A percentile compares a stretch with the other conserved stretches of the same genome.
Evolutionary conservation across 2,797 vertebrate species (phyloP).

Genomic region (Notoglanidium macrostoma): DNA sequence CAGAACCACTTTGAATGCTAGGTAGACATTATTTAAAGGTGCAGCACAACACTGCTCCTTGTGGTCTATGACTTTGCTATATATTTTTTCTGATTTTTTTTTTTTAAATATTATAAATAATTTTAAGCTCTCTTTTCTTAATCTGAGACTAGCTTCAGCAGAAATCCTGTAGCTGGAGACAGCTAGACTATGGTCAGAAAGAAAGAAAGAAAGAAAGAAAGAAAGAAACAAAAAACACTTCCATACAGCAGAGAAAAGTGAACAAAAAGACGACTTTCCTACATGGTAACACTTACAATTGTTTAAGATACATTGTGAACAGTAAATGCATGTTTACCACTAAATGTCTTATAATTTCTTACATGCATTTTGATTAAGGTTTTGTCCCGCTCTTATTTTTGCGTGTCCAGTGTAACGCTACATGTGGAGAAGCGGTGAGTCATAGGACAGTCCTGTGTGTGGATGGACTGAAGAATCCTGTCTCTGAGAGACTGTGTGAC

Average conservation of each 20-base stretch:
- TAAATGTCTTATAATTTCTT: neutral
- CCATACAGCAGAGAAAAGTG: no score
- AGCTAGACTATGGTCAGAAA: neutral
- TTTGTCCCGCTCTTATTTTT: neutral
- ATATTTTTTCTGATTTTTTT: neutral
- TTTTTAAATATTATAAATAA: neutral
- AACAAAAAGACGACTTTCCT: no score
- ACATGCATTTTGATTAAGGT: neutral
- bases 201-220: no score
- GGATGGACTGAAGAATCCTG: conserved; percentile 66
- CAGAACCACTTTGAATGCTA: neutral
- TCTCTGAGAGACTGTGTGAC: conserved; percentile 81
- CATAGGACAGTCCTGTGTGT: conserved; percentile 77
- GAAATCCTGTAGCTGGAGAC: neutral
- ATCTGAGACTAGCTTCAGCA: neutral
- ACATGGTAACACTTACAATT: neutral
- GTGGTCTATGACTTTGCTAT: conserved; percentile 29
- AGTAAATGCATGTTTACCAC: neutral
- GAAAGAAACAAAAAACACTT: neutral
- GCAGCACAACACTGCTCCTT: conserved; percentile 62
- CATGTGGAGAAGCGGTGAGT: conserved; percentile 76
- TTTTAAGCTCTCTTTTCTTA: neutral
- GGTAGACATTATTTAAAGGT: neutral
- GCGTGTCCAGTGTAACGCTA: conserved; percentile 78
- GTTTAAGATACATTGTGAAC: neutral